Evolutionary conservation across 2,888 invertebrate genomes (phyloP), one percentile per base, ranked within the genome.

Genomic region (Timandra comae): DNA sequence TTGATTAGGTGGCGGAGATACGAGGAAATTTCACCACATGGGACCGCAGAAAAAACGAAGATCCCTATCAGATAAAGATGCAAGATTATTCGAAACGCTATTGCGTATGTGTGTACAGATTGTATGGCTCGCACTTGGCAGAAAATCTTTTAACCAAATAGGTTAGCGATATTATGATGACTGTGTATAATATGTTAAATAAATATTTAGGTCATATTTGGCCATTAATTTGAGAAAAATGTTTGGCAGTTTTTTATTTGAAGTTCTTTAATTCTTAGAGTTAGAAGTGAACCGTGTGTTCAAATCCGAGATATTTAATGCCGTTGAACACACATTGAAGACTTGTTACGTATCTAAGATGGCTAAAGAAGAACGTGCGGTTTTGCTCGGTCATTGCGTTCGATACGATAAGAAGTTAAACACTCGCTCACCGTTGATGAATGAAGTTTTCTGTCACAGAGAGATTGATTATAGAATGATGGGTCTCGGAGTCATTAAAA

Each of bases 21-120:
- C 77, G 3, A 74, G 62, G 44, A 81, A 73, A 36, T 90, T 85
- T 52, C 90, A 91, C 60, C 91, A 91, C 47, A 88, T 90, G 87
- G 85, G 84, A 7, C 69, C 77, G n/a, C 67, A 75, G 35, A 86
- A 88, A 46, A 87, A 88, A 52, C 75, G 87, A 24, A 72, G 71
- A 29, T 90, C 90, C 0, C 65, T 89, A 38, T 87, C 88, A n/a
- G 89, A 91, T 49, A 89, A 88, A 60, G 91, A 91, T 56, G 80
- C 90, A 12, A 72, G 88, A 40, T 65, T 90, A 33, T 88, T 87
- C 47, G 91, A 91, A 63, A 82, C 85, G 4, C 59, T 91, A 9
- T 65, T 89, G 27, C 76, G 87, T 34, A 75, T 91, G 63, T 76
- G 88, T 28, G 86, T 88, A 26, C 87, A 89, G 53, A 87, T 91